A percentile compares a stretch with the other conserved stretches of the same genome.
Evolutionary conservation across 30 jellyfish, hydroid and myxozoan genomes (phyloP).

Genomic region (Rhopilema esculentum): DNA sequence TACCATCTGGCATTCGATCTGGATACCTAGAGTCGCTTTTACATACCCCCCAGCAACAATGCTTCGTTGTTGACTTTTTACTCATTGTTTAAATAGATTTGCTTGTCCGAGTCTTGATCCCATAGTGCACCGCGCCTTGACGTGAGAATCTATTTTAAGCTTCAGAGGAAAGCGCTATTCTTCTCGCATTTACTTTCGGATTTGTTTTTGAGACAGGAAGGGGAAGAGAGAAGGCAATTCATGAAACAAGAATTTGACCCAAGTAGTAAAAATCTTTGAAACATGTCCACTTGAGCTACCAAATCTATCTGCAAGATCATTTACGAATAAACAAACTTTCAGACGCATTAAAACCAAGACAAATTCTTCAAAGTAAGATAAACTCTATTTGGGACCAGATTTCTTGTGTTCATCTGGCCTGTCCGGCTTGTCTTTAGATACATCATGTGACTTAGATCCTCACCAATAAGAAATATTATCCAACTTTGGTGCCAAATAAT

Average conservation of each 20-base stretch:
- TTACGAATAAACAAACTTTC: not conserved
- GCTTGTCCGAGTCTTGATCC: conserved; percentile 29
- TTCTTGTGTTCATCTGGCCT: no score
- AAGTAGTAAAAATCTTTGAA: not conserved
- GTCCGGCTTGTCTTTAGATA: no score
- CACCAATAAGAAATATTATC: no score
- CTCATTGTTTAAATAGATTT: not conserved
- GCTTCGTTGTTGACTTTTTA: conserved; percentile 56
- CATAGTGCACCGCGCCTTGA: conserved; percentile 7
- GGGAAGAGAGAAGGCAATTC: not conserved
- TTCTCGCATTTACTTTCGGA: not conserved
- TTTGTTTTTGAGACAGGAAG: not conserved
- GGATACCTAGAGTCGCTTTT: conserved; percentile 66
- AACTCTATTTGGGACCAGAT: no score
- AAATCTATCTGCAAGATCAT: not conserved
- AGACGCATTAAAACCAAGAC: no score
- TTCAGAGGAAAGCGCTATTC: conserved; percentile 22
- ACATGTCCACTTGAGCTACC: not conserved
- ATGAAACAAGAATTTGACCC: not conserved
- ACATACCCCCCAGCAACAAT: conserved; percentile 77
- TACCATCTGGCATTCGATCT: conserved; percentile 62
- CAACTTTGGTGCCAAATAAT: no score
- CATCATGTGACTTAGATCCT: no score
- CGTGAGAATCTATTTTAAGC: conserved; percentile 33
- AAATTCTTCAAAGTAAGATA: no score